Base-by-base conservation (phyloP, 2,797 vertebrate species). In the Megaceryle alcyon region DNA sequence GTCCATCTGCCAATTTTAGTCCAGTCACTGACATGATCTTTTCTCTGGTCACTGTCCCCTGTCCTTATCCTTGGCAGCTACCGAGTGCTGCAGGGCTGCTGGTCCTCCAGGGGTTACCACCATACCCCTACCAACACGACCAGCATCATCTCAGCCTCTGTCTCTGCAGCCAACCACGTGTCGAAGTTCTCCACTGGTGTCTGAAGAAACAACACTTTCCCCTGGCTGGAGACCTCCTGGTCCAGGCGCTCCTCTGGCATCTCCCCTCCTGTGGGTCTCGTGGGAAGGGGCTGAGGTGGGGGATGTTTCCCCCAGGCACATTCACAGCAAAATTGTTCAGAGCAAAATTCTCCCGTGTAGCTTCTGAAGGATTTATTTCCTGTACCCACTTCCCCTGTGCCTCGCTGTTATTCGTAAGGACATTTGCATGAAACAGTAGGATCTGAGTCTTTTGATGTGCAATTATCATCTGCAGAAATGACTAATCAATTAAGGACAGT, bases 401-500 rank as follows among this genome's bases (percentile, higher is more conserved):
- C 79, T 83, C 9, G 51, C 86, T 89, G 91, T 31, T 86, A n/a
- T 69, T 78, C 1, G 2, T 54, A 54, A 94, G 91, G 96, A 92
- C 70, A 68, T 91, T 95, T 96, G 90, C 90, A 92, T 87, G 91
- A 82, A 93, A 72, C 91, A 94, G 95, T 69, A 71, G 91, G 92
- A 95, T 94, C 87, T 91, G 89, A 86, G 88, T 20, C 91, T 87
- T 94, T 84, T 95, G 82, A 95, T 94, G 94, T 96, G 90, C 88
- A 96, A 96, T 96, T 96, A 97, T 94, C 91, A 96, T 95, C 94
- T 95, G 96, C 95, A 96, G 96, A 96, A 96, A 96, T 96, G 96
- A 96, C 91, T 95, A 97, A 97, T 96, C 95, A 96, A 96, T 97
- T 94, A 96, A 95, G 91, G 91, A 91, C 87, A 96, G 96, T 91